These are phyloP conservation scores for Centrocercus urophasianus DNA, from an alignment of 2,113 vertebrate genomes.

Conservation along the genomic window DNA sequence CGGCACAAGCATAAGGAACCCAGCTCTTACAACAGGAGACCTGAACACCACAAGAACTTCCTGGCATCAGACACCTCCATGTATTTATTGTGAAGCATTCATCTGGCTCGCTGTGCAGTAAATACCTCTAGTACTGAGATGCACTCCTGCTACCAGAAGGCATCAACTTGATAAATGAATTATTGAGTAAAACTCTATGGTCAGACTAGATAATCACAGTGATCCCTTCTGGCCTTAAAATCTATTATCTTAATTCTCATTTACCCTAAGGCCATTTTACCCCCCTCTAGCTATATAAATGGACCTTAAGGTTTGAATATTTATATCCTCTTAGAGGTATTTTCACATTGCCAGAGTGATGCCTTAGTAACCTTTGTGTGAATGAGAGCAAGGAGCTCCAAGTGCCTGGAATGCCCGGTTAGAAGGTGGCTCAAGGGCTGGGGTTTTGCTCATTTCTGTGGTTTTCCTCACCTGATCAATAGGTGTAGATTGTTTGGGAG, in stretches of 20 bases:
- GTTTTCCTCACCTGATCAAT: constrained; percentile 18
- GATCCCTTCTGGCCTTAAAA: constrained; percentile 40
- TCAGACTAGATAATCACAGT: constrained; percentile 1
- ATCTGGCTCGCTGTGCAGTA: background rate
- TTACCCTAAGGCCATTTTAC: constrained; percentile 30
- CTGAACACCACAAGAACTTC: background rate
- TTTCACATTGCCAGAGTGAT: background rate
- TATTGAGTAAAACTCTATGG: constrained; percentile 15
- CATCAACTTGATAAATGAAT: constrained; percentile 5
- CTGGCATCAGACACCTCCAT: background rate
- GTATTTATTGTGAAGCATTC: background rate
- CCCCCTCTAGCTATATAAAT: constrained; percentile 23
- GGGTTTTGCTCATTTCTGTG: background rate
- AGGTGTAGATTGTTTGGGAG: background rate
- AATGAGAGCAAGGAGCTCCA: background rate
- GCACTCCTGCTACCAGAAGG: background rate
- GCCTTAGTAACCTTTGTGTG: constrained; percentile 8
- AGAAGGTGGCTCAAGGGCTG: background rate
- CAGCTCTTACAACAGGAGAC: background rate
- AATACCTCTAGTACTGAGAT: background rate
- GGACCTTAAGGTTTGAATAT: constrained; percentile 32
- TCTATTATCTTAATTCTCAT: constrained; percentile 39
- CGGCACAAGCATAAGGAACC: background rate
- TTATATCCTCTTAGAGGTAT: constrained; percentile 22
- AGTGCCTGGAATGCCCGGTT: background rate